A percentile compares a stretch with the other conserved stretches of the same genome.
Evolutionary conservation across 2,113 vertebrate genomes (phyloP).

Genomic region (Hippoglossus stenolepis): DNA sequence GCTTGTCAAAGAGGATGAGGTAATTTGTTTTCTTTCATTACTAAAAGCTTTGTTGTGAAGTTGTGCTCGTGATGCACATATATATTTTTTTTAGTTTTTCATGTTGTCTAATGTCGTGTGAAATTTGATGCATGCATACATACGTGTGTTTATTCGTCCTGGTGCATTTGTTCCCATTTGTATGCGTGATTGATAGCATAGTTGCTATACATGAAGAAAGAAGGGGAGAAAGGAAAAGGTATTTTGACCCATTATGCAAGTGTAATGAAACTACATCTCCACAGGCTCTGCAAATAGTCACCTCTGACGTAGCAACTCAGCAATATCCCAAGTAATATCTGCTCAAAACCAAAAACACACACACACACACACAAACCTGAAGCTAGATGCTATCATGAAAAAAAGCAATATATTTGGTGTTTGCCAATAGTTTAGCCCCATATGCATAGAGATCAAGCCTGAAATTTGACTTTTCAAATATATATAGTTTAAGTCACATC

Average conservation of each 20-base stretch:
- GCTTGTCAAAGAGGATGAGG: slow-evolving; percentile 65
- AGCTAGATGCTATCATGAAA: slow-evolving; percentile 14
- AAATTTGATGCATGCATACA: background rate
- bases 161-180: background rate
- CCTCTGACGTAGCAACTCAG: slow-evolving; percentile 5
- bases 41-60: slow-evolving; percentile 37
- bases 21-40: slow-evolving; percentile 71
- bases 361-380: slow-evolving; percentile 1
- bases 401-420: background rate
- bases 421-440: too few species aligned
- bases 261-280: slow-evolving; percentile 16
- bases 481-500: too few species aligned
- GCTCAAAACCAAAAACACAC: slow-evolving; percentile 5
- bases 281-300: slow-evolving; percentile 50
- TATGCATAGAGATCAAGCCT: too few species aligned
- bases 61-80: background rate
- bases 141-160: slow-evolving; percentile 12
- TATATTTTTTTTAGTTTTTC: background rate
- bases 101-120: background rate
- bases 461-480: too few species aligned
- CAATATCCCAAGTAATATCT: slow-evolving; percentile 32
- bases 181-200: slow-evolving; percentile 53
- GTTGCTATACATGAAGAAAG: slow-evolving; percentile 34
- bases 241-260: slow-evolving; percentile 18
- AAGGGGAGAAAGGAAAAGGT: slow-evolving; percentile 25